These are phyloP conservation scores for Meliscaeva auricollis DNA, from an alignment of 2,888 invertebrate species.

Conservation along the genomic window DNA sequence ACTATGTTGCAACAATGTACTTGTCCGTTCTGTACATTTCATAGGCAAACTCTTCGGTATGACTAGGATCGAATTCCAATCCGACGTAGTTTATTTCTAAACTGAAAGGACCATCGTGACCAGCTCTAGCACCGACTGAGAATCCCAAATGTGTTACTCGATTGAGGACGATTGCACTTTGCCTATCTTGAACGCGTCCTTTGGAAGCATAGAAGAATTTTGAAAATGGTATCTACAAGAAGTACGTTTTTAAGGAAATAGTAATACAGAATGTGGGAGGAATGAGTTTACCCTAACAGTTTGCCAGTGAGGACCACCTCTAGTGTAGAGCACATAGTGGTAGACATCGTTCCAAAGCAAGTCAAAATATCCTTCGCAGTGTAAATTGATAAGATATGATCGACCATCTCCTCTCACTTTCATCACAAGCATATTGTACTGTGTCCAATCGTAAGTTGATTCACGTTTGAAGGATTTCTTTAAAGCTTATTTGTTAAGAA, in stretches of 20 bases:
- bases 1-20: conserved; percentile 87
- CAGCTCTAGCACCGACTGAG: conserved; percentile 89
- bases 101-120: conserved; percentile 92
- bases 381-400: conserved; percentile 92
- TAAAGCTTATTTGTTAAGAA: conserved; percentile 77
- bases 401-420: conserved; percentile 97
- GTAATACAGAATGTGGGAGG: neutral
- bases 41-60: conserved; percentile 95
- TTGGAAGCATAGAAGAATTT: conserved; percentile 94
- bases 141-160: conserved; percentile 92
- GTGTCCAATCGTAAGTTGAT: conserved; percentile 89
- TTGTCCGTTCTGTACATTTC: conserved; percentile 93
- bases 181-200: conserved; percentile 94
- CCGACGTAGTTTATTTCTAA: conserved; percentile 98
- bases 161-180: conserved; percentile 87
- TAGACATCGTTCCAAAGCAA: conserved; percentile 95
- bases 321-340: conserved; percentile 94
- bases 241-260: neutral
- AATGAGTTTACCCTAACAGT: conserved; percentile 87
- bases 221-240: conserved; percentile 92
- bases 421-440: conserved; percentile 90
- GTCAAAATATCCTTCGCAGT: conserved; percentile 91
- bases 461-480: conserved; percentile 93
- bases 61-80: conserved; percentile 91
- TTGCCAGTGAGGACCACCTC: conserved; percentile 99